A percentile compares a stretch with the other conserved stretches of the same genome.
Evolutionary conservation across 1,140 invertebrate genomes (phyloP).

Genomic region (Panulirus ornatus): DNA sequence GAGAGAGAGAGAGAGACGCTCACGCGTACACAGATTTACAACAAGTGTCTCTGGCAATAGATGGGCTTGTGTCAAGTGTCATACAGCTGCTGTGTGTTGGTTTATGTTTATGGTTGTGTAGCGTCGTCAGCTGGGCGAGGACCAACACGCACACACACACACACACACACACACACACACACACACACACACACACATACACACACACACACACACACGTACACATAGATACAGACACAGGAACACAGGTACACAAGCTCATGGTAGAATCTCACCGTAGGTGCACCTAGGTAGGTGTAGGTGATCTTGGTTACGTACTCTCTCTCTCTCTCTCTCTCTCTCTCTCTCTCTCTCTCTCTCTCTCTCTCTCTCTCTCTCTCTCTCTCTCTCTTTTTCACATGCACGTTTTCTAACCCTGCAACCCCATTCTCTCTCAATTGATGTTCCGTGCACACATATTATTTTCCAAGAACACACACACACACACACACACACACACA

Average conservation of each 20-base stretch:
- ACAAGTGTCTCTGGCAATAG: too few relatives aligned
- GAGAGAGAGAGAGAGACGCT: too few relatives aligned
- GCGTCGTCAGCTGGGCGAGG: background rate
- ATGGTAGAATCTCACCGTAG: background rate
- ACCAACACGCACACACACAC: background rate
- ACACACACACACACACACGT: constrained; percentile 26
- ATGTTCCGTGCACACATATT: too few relatives aligned
- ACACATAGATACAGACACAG: too few relatives aligned
- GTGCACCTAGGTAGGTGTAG: constrained; percentile 19
- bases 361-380: background rate
- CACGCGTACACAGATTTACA: too few relatives aligned
- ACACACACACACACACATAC: background rate
- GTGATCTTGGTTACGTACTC: too few relatives aligned
- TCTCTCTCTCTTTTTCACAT: constrained; percentile 5
- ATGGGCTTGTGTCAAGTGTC: too few relatives aligned
- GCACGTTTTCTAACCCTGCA: constrained; percentile 1
- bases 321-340: background rate
- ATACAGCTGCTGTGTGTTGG: too few relatives aligned
- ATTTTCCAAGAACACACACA: too few relatives aligned
- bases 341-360: background rate
- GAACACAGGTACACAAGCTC: background rate
- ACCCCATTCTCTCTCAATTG: constrained; percentile 17
- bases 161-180: background rate
- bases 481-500: constrained; percentile 18
- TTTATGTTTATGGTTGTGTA: too few relatives aligned